These are phyloP conservation scores for Leptobrachium ailaonicum DNA, from an alignment of 2,113 vertebrate genomes.

Conservation along the genomic window DNA sequence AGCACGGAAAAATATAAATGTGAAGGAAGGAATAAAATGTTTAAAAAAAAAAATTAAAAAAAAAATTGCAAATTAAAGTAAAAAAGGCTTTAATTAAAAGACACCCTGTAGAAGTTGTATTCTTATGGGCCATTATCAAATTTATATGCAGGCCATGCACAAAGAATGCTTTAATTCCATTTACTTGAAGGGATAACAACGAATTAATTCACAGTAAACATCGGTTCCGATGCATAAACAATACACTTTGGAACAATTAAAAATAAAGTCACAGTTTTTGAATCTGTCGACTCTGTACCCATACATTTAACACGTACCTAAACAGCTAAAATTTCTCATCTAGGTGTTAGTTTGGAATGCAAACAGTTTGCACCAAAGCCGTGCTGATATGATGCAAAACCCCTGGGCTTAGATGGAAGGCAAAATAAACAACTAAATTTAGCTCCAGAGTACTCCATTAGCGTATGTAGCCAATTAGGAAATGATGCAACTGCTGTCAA, in stretches of 20 bases:
- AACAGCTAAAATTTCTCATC: conserved; percentile 63
- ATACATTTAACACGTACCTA: conserved; percentile 63
- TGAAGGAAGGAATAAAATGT: too few species aligned
- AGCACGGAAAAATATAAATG: too few species aligned
- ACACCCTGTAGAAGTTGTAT: neutral
- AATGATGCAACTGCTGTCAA: conserved; percentile 70
- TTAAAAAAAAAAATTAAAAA: neutral
- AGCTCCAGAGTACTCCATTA: conserved; percentile 63
- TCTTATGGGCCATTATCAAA: conserved; percentile 21
- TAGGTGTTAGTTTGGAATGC: conserved; percentile 62
- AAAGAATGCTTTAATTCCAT: conserved; percentile 14
- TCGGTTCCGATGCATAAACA: conserved; percentile 42
- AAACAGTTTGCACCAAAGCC: conserved; percentile 60
- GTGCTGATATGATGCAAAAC: conserved; percentile 70
- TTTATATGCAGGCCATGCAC: conserved; percentile 21
- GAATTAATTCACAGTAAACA: conserved; percentile 68
- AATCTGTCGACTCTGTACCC: conserved; percentile 56
- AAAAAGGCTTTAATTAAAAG: too few species aligned
- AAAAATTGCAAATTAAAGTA: too few species aligned
- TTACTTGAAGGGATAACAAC: conserved; percentile 53
- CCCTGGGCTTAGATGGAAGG: conserved; percentile 68
- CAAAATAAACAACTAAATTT: conserved; percentile 74
- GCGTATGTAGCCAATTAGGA: conserved; percentile 65
- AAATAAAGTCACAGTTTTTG: conserved; percentile 60
- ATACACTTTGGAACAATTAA: conserved; percentile 47